A percentile compares a stretch with the other conserved stretches of the same genome.
Evolutionary conservation across 2,888 invertebrate species (phyloP).

Genomic region (Chromoteleia sp.): DNA sequence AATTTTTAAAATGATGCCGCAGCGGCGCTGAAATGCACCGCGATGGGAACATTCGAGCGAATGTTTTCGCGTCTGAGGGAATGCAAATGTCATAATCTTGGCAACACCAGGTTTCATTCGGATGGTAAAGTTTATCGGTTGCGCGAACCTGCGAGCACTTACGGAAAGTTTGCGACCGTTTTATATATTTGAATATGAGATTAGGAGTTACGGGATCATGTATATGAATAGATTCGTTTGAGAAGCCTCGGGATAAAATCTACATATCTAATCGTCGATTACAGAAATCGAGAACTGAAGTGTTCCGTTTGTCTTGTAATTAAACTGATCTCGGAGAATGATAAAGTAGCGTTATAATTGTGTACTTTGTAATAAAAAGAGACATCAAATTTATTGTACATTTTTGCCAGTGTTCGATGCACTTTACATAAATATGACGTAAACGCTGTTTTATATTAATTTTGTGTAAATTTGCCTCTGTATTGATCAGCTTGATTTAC

Average conservation of each 20-base stretch:
- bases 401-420: no score
- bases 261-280: neutral
- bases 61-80: conserved; percentile 41
- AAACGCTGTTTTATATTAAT: no score
- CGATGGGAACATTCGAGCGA: conserved; percentile 31
- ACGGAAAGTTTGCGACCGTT: conserved; percentile 41
- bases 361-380: no score
- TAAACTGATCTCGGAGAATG: no score
- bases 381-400: no score
- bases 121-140: conserved; percentile 43
- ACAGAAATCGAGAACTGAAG: conserved; percentile 1
- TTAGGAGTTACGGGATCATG: conserved; percentile 35
- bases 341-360: no score
- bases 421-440: no score
- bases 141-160: conserved; percentile 19
- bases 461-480: no score
- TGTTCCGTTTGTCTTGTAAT: no score
- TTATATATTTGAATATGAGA: conserved; percentile 42
- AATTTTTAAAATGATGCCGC: conserved; percentile 40
- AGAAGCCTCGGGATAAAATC: conserved; percentile 29
- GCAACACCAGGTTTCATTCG: conserved; percentile 34
- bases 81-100: conserved; percentile 51
- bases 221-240: conserved; percentile 13
- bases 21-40: conserved; percentile 9
- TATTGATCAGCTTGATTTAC: no score